These are phyloP conservation scores for Stylophora pistillata DNA, from an alignment of 64 coral and sea anemone species.

Conservation along the genomic window DNA sequence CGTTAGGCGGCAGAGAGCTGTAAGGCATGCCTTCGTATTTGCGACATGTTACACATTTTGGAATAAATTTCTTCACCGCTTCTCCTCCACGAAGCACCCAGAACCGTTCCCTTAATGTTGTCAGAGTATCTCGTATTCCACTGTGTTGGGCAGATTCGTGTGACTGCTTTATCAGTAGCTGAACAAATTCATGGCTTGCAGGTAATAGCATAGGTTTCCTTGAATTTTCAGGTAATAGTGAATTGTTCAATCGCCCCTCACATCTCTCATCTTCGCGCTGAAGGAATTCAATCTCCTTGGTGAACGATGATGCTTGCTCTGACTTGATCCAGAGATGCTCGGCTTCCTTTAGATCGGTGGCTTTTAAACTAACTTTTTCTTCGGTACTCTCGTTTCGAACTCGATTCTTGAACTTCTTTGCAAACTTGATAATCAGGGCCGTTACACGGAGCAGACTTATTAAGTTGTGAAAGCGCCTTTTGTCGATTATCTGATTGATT, in stretches of 20 bases:
- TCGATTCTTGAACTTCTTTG: neutral
- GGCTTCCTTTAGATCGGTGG: conserved; percentile 26
- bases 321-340: conserved; percentile 18
- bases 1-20: neutral
- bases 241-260: conserved; percentile 49
- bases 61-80: conserved; percentile 30
- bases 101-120: conserved; percentile 10
- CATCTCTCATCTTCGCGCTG: conserved; percentile 36
- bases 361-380: neutral
- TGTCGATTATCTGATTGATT: conserved; percentile 25
- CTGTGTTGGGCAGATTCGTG: conserved; percentile 42
- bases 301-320: neutral
- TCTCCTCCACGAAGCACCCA: conserved; percentile 37
- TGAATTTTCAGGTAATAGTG: conserved; percentile 23
- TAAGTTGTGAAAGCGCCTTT: conserved; percentile 13
- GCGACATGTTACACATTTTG: conserved; percentile 27
- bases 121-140: conserved; percentile 49
- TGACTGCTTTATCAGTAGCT: conserved; percentile 42
- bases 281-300: conserved; percentile 22
- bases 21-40: neutral
- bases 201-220: conserved; percentile 51
- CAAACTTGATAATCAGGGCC: neutral
- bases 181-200: conserved; percentile 34
- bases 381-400: neutral
- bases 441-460: conserved; percentile 43